Evolutionary conservation across 2,888 invertebrate genomes (phyloP), one percentile per base, ranked within the genome.

Genomic region (Eurytoma californica): DNA sequence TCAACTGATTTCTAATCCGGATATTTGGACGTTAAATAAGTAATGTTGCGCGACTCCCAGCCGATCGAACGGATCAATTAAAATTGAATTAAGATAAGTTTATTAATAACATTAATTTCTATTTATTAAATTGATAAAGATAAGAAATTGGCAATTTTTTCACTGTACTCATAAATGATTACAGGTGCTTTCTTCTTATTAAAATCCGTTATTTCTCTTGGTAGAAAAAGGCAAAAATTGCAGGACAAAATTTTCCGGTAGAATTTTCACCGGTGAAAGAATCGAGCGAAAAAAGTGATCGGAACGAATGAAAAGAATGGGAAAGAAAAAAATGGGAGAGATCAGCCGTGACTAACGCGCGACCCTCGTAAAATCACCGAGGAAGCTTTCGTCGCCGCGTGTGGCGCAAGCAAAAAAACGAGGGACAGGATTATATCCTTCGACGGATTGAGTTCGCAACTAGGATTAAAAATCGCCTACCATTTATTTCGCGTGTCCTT

Each of bases 331-430:
- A 24, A 24, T 24, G 24, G 24, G 68, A 61, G 72, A 60, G 49
- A 61, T 16, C 9, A 47, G 4, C 65, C 80, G 65, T 77, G 77
- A 77, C 80, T 66, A 74, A 80, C 66, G 70, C 67, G 74, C 72
- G 74, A 70, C 60, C 77, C 77, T 58, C 74, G 77, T 80, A 80
- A 80, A 80, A 77, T 74, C 68, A 28, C 16, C 73, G 58, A 72
- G 72, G 55, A 18, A 73, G 72, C 72, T 78, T 73, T 72, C 78
- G 57, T 73, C 78, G 72, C 55, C 47, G 77, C 77, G 39, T 69
- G 63, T 67, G 51, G 61, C 13, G 20, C 57, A 70, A 58, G 28
- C 58, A 49, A n/a, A 51, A 24, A 30, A 24, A 60, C 12, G 5
- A 12, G 18, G 51, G 16, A 58, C 28, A 67, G 51, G 68, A 53